Conservation (phyloP, 2,113 vertebrate genomes). For the Sinosuthora webbiana region DNA sequence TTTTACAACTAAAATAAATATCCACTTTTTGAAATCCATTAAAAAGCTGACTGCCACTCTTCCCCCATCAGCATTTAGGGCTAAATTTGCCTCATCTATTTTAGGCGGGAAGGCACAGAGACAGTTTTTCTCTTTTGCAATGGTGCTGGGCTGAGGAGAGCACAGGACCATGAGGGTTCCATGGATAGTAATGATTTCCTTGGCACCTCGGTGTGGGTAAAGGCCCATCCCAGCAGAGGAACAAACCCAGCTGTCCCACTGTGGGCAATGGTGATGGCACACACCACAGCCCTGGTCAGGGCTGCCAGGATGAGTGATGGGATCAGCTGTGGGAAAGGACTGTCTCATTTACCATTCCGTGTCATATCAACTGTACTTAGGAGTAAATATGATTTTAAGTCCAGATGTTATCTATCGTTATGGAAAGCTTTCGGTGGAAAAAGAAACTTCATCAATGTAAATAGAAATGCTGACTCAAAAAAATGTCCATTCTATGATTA, state of each 20-base stretch:
- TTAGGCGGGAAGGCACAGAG: neutral
- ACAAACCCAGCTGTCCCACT: neutral
- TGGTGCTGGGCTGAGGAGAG: neutral
- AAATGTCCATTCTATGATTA: neutral
- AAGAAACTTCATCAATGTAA: neutral
- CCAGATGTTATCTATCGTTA: neutral
- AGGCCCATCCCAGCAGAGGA: neutral
- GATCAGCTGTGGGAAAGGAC: neutral
- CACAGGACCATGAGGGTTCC: fast-evolving
- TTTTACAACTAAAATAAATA: neutral
- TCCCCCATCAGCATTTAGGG: neutral
- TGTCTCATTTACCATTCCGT: neutral
- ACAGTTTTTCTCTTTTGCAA: fast-evolving
- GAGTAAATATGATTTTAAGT: neutral
- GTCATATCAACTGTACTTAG: neutral
- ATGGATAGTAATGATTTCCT: neutral
- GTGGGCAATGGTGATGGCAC: fast-evolving
- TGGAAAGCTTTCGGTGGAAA: neutral
- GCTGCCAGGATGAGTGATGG: neutral
- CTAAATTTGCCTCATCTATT: neutral
- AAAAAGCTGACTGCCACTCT: neutral
- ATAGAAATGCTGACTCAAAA: neutral
- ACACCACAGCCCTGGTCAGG: neutral
- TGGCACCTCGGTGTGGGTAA: fast-evolving
- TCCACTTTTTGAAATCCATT: neutral